phyloP scores from a whole-genome alignment of 2,113 vertebrate genomes.

The Motacilla alba region DNA sequence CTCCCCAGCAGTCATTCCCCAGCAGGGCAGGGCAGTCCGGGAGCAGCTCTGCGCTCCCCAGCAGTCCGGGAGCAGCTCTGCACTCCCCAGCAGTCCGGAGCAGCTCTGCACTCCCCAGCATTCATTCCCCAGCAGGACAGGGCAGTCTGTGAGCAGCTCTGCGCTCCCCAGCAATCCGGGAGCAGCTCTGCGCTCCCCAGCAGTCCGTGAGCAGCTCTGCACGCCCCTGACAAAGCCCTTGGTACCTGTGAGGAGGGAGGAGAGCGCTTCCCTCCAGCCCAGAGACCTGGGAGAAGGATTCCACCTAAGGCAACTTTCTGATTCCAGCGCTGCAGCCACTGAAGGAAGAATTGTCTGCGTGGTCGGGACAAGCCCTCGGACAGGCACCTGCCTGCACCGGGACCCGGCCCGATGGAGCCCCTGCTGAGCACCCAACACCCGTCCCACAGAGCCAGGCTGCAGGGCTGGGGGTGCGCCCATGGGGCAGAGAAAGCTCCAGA shows the following conservation, averaged over 20 bases:
- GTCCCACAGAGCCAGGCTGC: neutral
- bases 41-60: too few species aligned
- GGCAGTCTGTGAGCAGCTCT: too few species aligned
- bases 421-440: fast-evolving
- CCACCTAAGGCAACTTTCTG: fast-evolving
- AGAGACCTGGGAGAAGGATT: fast-evolving
- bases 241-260: fast-evolving
- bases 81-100: too few species aligned
- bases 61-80: too few species aligned
- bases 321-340: neutral
- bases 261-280: fast-evolving
- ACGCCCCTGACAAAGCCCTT: fast-evolving
- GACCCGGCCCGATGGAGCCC: fast-evolving
- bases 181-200: too few species aligned
- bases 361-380: fast-evolving
- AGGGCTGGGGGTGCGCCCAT: fast-evolving
- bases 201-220: fast-evolving
- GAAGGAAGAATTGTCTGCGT: fast-evolving
- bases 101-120: too few species aligned
- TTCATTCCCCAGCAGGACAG: too few species aligned
- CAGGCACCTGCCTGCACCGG: neutral
- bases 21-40: too few species aligned
- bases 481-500: neutral
- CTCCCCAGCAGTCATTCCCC: too few species aligned
- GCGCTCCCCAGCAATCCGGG: too few species aligned